Evolutionary conservation across 23 tunicate genomes (phyloP).

Genomic region (Botrylloides violaceus): DNA sequence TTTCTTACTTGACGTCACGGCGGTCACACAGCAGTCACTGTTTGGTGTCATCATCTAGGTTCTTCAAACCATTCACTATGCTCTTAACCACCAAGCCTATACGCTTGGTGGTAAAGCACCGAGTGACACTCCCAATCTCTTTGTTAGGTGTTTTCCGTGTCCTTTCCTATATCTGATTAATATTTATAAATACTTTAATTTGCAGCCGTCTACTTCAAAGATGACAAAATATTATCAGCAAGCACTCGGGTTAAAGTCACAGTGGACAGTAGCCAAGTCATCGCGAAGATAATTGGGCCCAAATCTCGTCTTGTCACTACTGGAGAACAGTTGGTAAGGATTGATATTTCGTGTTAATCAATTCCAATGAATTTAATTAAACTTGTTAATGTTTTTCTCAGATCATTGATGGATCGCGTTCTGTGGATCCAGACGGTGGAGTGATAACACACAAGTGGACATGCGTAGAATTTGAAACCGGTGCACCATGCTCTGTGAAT

Average conservation of each 20-base stretch:
- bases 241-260: neutral
- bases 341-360: neutral
- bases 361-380: neutral
- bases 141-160: too few relatives aligned
- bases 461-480: neutral
- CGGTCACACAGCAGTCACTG: too few relatives aligned
- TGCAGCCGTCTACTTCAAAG: neutral
- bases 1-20: too few relatives aligned
- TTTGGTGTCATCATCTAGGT: too few relatives aligned
- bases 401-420: neutral
- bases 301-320: neutral
- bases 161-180: too few relatives aligned
- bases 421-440: slow-evolving; percentile 19
- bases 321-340: neutral
- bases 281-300: neutral
- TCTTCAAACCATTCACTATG: too few relatives aligned
- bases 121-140: too few relatives aligned
- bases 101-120: too few relatives aligned
- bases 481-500: slow-evolving; percentile 3
- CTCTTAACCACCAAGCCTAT: too few relatives aligned
- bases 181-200: too few relatives aligned
- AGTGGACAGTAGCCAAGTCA: neutral
- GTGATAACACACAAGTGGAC: neutral
- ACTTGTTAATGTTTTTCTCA: neutral
- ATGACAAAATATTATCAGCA: neutral